Evolutionary conservation across 2,888 invertebrate species (phyloP), one percentile per base, ranked within the genome.

Genomic region (Cephus pygmeus): DNA sequence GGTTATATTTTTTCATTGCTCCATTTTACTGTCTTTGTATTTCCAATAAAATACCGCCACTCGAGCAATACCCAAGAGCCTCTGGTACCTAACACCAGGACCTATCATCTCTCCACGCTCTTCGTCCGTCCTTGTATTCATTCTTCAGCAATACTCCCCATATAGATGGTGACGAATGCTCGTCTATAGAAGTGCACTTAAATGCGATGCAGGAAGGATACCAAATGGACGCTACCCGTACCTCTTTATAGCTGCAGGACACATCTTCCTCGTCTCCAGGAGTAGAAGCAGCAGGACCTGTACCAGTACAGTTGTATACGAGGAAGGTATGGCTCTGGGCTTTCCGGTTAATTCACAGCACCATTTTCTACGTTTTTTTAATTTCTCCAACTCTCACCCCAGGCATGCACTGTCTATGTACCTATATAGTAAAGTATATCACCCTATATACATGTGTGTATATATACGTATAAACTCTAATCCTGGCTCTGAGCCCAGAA

Each of bases 331-430:
- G 36, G 75, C 12, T 68, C 75, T 73, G 75, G 79, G 75, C 81
- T 77, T 77, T 71, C 73, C 79, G 78, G 76, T 83, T 83, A 81
- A 83, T 83, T 83, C 78, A 75, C 76, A 76, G 79, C 36, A 80
- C 76, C 77, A 71, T 81, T 78, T 80, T 77, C 77, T 69, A 74
- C 34, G 69, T 56, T 82, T 75, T 79, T 79, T 79, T 71, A 76
- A 77, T 81, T 81, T 79, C 74, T 76, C 75, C 73, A 34, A 30
- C 74, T 34, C 9, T 34, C 74, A 74, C 23, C 34, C 74, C 56
- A 23, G 56, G 56, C 56, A 23, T 35, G 34, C 34, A 34, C 40
- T 40, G 40, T 40, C 15, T 40, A 12, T 12, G 9, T 23, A 56
- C 23, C 56, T 56, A 23, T 56, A 56, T 9, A 23, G 23, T 23